Conservation (phyloP, 2,888 invertebrate genomes). For the Chalcis sispes region DNA sequence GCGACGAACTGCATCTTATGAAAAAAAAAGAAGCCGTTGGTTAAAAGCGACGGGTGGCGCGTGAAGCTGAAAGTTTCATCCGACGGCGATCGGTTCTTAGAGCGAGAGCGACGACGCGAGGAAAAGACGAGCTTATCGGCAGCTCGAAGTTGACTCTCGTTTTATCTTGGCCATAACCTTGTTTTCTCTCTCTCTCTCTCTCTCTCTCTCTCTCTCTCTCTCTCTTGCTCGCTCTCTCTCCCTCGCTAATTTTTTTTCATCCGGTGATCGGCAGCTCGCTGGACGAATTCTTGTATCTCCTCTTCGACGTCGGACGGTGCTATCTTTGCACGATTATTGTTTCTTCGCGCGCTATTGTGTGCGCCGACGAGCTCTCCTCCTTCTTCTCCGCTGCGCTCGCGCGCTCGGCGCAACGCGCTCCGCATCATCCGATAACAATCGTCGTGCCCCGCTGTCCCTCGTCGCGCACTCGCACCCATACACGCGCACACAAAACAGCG, state of each 20-base stretch:
- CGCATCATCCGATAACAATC: too few relatives aligned
- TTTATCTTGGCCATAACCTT: conserved; percentile 74
- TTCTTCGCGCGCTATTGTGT: neutral
- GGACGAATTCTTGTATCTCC: conserved; percentile 13
- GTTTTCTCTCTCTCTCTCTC: conserved; percentile 41
- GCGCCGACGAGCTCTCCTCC: too few relatives aligned
- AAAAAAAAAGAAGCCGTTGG: neutral
- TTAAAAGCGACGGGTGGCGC: neutral
- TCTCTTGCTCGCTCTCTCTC: too few relatives aligned
- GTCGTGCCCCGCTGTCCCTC: too few relatives aligned
- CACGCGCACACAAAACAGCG: too few relatives aligned
- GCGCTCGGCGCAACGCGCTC: too few relatives aligned
- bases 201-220: too few relatives aligned
- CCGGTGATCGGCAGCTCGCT: conserved; percentile 27
- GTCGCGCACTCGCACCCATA: too few relatives aligned
- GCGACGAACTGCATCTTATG: too few relatives aligned
- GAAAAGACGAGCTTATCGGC: conserved; percentile 15
- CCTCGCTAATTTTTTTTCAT: too few relatives aligned
- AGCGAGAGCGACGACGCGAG: neutral
- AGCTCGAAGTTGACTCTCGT: conserved; percentile 53
- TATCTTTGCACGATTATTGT: neutral
- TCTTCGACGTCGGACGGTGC: too few relatives aligned
- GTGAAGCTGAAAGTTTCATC: neutral
- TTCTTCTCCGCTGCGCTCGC: too few relatives aligned
- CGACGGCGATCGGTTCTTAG: neutral